Conservation (phyloP, 2,888 invertebrate species). For the Oscheius onirici region DNA sequence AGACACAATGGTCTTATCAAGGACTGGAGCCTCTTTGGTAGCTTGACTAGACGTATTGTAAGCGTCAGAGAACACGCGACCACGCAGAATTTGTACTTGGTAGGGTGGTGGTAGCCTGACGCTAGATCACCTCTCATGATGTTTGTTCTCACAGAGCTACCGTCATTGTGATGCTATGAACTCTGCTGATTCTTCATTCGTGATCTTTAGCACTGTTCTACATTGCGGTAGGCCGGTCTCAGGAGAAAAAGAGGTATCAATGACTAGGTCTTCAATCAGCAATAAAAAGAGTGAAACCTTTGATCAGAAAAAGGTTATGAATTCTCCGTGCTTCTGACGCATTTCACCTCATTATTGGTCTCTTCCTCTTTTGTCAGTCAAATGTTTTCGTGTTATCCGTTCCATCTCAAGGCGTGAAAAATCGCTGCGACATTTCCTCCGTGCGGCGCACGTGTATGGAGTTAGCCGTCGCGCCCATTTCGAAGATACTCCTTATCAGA, state of each 20-base stretch:
- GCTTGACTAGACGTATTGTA: slow-evolving; percentile 14
- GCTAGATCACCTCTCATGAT: neutral
- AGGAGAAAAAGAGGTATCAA: no score
- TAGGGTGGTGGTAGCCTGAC: neutral
- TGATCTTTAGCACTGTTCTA: no score
- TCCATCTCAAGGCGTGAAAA: neutral
- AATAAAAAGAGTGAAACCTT: no score
- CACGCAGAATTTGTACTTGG: neutral
- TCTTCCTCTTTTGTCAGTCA: neutral
- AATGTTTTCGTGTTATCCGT: no score
- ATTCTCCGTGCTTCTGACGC: neutral
- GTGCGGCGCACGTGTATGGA: slow-evolving; percentile 9
- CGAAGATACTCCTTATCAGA: slow-evolving; percentile 23
- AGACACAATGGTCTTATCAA: slow-evolving; percentile 20
- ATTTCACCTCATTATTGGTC: neutral
- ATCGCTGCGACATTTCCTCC: neutral
- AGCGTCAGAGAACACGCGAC: neutral
- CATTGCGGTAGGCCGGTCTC: no score
- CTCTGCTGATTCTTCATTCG: no score
- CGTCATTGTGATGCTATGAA: no score
- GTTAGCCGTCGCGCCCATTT: slow-evolving; percentile 5
- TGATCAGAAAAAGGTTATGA: neutral
- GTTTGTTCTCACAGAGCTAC: no score
- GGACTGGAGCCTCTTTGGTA: neutral
- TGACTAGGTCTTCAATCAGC: no score